Evolutionary conservation across 2,797 vertebrate species (phyloP).

Genomic region (Sebastes taczanowskii): DNA sequence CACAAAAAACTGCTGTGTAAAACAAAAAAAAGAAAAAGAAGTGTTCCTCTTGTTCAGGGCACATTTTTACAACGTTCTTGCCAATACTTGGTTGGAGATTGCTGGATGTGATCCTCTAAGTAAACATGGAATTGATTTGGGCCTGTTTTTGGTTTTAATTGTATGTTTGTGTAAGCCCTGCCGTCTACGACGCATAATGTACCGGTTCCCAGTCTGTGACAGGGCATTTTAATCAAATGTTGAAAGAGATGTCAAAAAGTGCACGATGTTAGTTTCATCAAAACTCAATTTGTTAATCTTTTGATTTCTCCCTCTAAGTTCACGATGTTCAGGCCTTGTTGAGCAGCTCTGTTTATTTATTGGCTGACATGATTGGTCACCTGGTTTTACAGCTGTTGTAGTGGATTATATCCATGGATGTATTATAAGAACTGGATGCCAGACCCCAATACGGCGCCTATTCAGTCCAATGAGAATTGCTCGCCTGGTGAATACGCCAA

Average conservation of each 20-base stretch:
- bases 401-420: neutral
- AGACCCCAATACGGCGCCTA: neutral
- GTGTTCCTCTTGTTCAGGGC: conserved; percentile 46
- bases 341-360: conserved; percentile 30
- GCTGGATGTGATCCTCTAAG: conserved; percentile 58
- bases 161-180: conserved; percentile 63
- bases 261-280: conserved; percentile 45
- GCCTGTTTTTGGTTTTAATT: conserved; percentile 67
- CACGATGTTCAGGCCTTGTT: neutral
- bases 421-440: neutral
- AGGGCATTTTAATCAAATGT: conserved; percentile 53
- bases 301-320: conserved; percentile 17
- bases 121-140: conserved; percentile 74
- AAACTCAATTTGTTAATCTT: conserved; percentile 39
- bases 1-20: conserved; percentile 28
- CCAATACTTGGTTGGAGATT: conserved; percentile 58
- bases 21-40: neutral
- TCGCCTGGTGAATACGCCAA: too few species aligned
- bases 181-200: conserved; percentile 35
- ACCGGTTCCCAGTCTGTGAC: conserved; percentile 48
- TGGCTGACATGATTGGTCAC: conserved; percentile 9
- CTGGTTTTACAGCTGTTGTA: neutral
- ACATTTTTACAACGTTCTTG: conserved; percentile 40
- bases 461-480: neutral
- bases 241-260: conserved; percentile 51